Percentiles rank a stretch among this genome's conserved stretches.
Evolutionary conservation across 2,888 invertebrate genomes (phyloP).

Genomic region (Tineola bisselliella): DNA sequence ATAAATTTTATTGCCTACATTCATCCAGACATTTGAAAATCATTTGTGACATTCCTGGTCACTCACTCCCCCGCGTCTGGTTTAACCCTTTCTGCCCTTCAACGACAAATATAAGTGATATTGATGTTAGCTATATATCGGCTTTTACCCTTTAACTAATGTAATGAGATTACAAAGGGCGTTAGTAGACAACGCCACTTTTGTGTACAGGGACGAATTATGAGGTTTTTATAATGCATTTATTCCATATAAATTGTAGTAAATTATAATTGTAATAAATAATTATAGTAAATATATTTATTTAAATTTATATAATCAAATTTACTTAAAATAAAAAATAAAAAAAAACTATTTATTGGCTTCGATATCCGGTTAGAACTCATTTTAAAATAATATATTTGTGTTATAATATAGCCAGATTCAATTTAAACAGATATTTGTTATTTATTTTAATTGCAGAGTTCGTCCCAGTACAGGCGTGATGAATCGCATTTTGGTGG

Average conservation of each 20-base stretch:
- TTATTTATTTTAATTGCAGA: not conserved
- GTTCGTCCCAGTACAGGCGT: slow-evolving; percentile 31
- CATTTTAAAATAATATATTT: too few species aligned
- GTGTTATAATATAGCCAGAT: too few species aligned
- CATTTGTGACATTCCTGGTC: not conserved
- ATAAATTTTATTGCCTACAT: not conserved
- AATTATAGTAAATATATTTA: too few species aligned
- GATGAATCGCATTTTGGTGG: slow-evolving; percentile 48
- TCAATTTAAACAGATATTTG: too few species aligned
- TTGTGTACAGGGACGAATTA: slow-evolving; percentile 28
- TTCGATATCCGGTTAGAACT: too few species aligned
- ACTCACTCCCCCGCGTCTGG: not conserved
- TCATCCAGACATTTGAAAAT: not conserved
- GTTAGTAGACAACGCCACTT: slow-evolving; percentile 31
- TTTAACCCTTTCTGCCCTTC: not conserved
- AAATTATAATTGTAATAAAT: too few species aligned
- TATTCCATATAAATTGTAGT: too few species aligned
- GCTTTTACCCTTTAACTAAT: slow-evolving; percentile 57
- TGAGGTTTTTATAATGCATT: slow-evolving; percentile 3
- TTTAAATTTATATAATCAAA: too few species aligned
- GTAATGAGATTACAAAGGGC: slow-evolving; percentile 61
- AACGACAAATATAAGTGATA: slow-evolving; percentile 24
- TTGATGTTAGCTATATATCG: slow-evolving; percentile 46
- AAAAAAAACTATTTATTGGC: too few species aligned
- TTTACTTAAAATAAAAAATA: too few species aligned